phyloP scores from a whole-genome alignment of 1,140 invertebrate species.

The Diorhabda elongata region DNA sequence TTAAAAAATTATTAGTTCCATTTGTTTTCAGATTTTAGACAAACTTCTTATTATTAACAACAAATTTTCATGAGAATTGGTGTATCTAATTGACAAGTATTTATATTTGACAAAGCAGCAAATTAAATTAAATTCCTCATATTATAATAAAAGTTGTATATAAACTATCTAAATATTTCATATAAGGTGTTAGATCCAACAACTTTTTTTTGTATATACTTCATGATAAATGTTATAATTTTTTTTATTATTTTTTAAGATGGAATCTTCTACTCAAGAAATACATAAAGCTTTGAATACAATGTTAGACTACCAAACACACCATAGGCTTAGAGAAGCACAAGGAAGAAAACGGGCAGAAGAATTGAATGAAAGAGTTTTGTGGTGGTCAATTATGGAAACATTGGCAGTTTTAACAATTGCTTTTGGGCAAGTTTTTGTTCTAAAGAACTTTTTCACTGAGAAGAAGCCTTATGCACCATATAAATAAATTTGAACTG shows the following conservation, averaged over 20 bases:
- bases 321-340: slow-evolving; percentile 90
- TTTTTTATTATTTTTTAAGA: slow-evolving; percentile 53
- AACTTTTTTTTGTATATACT: too few relatives aligned
- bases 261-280: slow-evolving; percentile 85
- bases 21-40: too few relatives aligned
- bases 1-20: too few relatives aligned
- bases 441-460: slow-evolving; percentile 93
- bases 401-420: slow-evolving; percentile 80
- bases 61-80: too few relatives aligned
- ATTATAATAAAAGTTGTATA: too few relatives aligned
- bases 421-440: slow-evolving; percentile 82
- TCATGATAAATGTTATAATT: too few relatives aligned
- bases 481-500: slow-evolving; percentile 7
- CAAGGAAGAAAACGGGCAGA: slow-evolving; percentile 92
- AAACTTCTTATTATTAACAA: too few relatives aligned
- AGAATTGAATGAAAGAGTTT: slow-evolving; percentile 89
- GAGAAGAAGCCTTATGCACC: slow-evolving; percentile 63
- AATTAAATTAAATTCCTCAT: too few relatives aligned
- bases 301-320: slow-evolving; percentile 92
- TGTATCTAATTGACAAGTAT: too few relatives aligned
- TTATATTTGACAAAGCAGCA: too few relatives aligned
- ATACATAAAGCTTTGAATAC: slow-evolving; percentile 84
- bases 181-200: too few relatives aligned
- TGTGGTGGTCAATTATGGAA: slow-evolving; percentile 89
- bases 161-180: too few relatives aligned